A percentile compares a stretch with the other conserved stretches of the same genome.
phyloP scores from a whole-genome alignment of 2,113 vertebrate genomes.

The Perccottus glenii region DNA sequence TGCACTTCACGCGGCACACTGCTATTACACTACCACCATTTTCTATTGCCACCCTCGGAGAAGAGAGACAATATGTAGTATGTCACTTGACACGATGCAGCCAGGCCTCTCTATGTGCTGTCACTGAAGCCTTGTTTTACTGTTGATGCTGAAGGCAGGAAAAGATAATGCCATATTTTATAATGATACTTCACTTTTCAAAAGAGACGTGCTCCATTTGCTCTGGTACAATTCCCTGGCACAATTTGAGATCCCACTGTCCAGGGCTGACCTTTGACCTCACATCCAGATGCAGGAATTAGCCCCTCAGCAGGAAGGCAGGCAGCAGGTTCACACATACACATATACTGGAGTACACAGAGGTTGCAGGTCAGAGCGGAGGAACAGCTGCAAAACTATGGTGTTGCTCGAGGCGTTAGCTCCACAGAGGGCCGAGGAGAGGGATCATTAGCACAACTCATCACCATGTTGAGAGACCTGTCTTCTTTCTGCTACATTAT shows the following conservation, averaged over 20 bases:
- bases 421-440: slow-evolving; percentile 47
- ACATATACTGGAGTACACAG: slow-evolving; percentile 38
- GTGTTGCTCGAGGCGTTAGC: slow-evolving; percentile 60
- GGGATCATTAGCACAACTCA: slow-evolving; percentile 63
- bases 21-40: slow-evolving; percentile 68
- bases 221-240: slow-evolving; percentile 45
- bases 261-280: slow-evolving; percentile 61
- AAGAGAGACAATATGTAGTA: slow-evolving; percentile 59
- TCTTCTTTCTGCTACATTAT: slow-evolving; percentile 21
- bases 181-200: slow-evolving; percentile 13
- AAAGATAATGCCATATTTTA: slow-evolving; percentile 45
- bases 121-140: slow-evolving; percentile 57
- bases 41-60: slow-evolving; percentile 66
- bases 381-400: slow-evolving; percentile 73
- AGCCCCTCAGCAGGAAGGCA: slow-evolving; percentile 66
- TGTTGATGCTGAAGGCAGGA: slow-evolving; percentile 61
- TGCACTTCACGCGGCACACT: slow-evolving; percentile 62
- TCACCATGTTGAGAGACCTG: slow-evolving; percentile 47
- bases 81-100: slow-evolving; percentile 66
- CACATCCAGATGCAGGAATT: slow-evolving; percentile 71
- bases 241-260: slow-evolving; percentile 63
- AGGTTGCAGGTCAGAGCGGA: slow-evolving; percentile 59
- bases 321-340: slow-evolving; percentile 60
- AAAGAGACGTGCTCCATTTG: slow-evolving; percentile 57
- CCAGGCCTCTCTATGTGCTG: slow-evolving; percentile 39